A percentile compares a stretch with the other conserved stretches of the same genome.
phyloP scores from a whole-genome alignment of 2,888 invertebrate genomes.

The Caenorhabditis parvicauda region DNA sequence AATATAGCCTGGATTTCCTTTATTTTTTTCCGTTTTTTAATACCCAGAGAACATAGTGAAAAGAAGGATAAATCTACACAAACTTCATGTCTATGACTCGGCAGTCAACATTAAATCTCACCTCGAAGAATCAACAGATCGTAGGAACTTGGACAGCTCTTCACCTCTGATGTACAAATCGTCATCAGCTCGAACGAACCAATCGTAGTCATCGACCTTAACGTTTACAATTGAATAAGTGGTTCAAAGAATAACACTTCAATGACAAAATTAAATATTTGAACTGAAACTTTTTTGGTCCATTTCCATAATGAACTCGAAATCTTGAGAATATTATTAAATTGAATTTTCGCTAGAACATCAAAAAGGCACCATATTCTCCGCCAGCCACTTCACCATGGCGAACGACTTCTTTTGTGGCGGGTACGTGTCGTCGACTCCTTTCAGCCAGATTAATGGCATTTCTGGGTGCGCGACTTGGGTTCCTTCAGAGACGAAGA shows the following conservation, averaged over 20 bases:
- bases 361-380: slow-evolving; percentile 70
- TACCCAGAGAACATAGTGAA: no score
- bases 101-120: background rate
- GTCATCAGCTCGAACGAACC: slow-evolving; percentile 96
- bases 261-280: background rate
- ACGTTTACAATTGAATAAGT: slow-evolving; percentile 12
- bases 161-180: slow-evolving; percentile 91
- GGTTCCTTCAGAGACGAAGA: slow-evolving; percentile 61
- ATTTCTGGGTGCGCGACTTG: slow-evolving; percentile 69
- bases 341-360: no score
- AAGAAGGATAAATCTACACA: background rate
- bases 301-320: slow-evolving; percentile 3
- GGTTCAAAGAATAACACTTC: background rate
- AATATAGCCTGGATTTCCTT: no score
- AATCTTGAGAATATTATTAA: background rate
- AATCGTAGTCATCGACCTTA: slow-evolving; percentile 80
- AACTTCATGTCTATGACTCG: no score
- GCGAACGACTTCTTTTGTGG: slow-evolving; percentile 99
- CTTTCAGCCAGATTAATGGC: slow-evolving; percentile 79
- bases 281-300: background rate
- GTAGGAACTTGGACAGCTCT: slow-evolving; percentile 76
- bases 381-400: slow-evolving; percentile 84
- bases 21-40: no score
- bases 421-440: slow-evolving; percentile 92
- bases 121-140: slow-evolving; percentile 63